phyloP scores from a whole-genome alignment of 2,888 invertebrate genomes.

The Ochropacha duplaris region DNA sequence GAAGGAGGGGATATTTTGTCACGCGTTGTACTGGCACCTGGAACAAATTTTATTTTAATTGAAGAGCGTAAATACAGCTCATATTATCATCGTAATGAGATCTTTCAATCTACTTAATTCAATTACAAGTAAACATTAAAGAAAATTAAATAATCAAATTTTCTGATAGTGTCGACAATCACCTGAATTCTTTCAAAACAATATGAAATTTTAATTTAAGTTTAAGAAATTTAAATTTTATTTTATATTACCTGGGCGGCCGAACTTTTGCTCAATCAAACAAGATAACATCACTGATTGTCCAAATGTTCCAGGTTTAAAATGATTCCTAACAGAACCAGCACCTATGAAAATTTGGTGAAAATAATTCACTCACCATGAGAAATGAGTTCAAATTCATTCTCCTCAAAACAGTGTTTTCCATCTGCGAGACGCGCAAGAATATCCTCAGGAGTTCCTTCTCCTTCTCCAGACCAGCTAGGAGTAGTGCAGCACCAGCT shows the following conservation, averaged over 20 bases:
- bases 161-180: too few relatives aligned
- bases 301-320: too few relatives aligned
- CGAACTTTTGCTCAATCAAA: too few relatives aligned
- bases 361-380: slow-evolving; percentile 86
- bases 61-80: background rate
- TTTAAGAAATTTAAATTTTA: too few relatives aligned
- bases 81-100: background rate
- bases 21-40: slow-evolving; percentile 97
- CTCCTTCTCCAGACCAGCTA: slow-evolving; percentile 96
- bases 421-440: slow-evolving; percentile 97
- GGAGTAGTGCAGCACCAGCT: slow-evolving; percentile 92
- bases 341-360: background rate
- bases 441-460: slow-evolving; percentile 97
- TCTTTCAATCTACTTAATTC: too few relatives aligned
- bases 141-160: too few relatives aligned
- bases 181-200: too few relatives aligned
- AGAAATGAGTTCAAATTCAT: slow-evolving; percentile 99
- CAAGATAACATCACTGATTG: too few relatives aligned
- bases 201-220: too few relatives aligned
- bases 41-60: slow-evolving; percentile 10
- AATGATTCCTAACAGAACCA: too few relatives aligned
- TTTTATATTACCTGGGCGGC: too few relatives aligned
- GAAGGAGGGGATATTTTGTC: slow-evolving; percentile 96
- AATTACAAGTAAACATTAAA: too few relatives aligned
- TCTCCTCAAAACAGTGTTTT: slow-evolving; percentile 94